A percentile compares a stretch with the other conserved stretches of the same genome.
phyloP scores from a whole-genome alignment of 2,888 invertebrate genomes.

The Cerceris ruficornis region DNA sequence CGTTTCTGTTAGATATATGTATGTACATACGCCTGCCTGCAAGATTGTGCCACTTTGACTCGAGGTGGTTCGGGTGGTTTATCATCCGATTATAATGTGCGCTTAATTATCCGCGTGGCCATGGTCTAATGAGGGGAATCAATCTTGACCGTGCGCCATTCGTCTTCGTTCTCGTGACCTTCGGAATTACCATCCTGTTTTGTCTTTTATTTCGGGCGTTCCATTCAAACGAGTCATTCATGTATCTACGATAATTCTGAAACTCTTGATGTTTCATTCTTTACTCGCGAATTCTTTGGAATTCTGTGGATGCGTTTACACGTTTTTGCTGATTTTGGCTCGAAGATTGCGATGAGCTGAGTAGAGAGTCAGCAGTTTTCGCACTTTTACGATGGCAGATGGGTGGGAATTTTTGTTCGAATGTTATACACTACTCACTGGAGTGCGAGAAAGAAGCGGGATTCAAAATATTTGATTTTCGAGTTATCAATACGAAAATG shows the following conservation, averaged over 20 bases:
- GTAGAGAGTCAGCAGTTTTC: too few species aligned
- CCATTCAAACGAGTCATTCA: conserved; percentile 51
- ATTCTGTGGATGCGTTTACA: neutral
- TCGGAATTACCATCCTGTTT: conserved; percentile 36
- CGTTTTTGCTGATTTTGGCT: too few species aligned
- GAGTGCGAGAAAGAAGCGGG: too few species aligned
- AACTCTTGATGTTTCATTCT: neutral
- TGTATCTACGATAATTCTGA: neutral
- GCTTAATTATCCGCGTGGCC: conserved; percentile 66
- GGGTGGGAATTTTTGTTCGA: too few species aligned
- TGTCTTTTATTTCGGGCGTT: conserved; percentile 33
- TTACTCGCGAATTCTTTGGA: neutral
- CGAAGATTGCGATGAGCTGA: too few species aligned
- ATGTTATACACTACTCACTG: too few species aligned
- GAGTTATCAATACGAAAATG: too few species aligned
- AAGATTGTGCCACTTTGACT: conserved; percentile 10
- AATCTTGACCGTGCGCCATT: conserved; percentile 67
- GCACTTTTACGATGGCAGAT: too few species aligned
- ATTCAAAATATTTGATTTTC: too few species aligned
- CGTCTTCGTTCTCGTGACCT: conserved; percentile 56
- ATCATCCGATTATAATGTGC: conserved; percentile 68
- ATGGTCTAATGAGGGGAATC: conserved; percentile 67
- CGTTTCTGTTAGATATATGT: conserved; percentile 53
- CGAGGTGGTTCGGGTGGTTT: conserved; percentile 41
- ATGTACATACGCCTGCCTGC: conserved; percentile 18